These are phyloP conservation scores for Theretra japonica DNA, from an alignment of 2,888 invertebrate genomes.

Conservation along the genomic window DNA sequence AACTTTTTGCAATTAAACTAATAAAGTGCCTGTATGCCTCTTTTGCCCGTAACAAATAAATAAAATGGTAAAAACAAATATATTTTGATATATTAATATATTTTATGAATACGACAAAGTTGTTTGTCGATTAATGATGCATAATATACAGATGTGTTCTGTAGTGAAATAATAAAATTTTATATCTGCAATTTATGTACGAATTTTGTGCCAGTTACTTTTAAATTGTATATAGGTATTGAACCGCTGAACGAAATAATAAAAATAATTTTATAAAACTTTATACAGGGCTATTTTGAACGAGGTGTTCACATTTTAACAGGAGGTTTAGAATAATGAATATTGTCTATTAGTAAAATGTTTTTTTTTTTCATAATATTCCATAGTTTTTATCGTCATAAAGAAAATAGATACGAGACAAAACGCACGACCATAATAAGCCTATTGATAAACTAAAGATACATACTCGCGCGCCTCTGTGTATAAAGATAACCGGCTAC, in stretches of 20 bases:
- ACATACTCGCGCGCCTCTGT: too few relatives aligned
- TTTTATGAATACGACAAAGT: conserved; percentile 1
- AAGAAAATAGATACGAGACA: too few relatives aligned
- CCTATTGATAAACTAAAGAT: too few relatives aligned
- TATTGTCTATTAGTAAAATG: too few relatives aligned
- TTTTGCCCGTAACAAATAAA: not conserved
- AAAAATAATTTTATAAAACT: not conserved
- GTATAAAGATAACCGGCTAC: too few relatives aligned
- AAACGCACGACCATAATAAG: too few relatives aligned
- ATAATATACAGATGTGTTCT: conserved; percentile 30
- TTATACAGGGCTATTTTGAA: too few relatives aligned
- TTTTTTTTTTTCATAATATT: too few relatives aligned
- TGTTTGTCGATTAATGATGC: conserved; percentile 13
- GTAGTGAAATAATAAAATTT: conserved; percentile 30
- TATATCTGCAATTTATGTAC: conserved; percentile 46
- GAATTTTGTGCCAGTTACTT: conserved; percentile 81
- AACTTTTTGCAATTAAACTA: not conserved
- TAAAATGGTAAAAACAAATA: not conserved
- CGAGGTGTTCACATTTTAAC: too few relatives aligned
- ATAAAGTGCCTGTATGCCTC: not conserved
- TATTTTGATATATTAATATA: conserved; percentile 6
- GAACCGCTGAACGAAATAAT: conserved; percentile 39
- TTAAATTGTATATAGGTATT: conserved; percentile 49
- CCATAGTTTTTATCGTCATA: too few relatives aligned
- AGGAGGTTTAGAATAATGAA: too few relatives aligned